These are phyloP conservation scores for Paralichthys olivaceus DNA, from an alignment of 2,113 vertebrate genomes.

Conservation along the genomic window DNA sequence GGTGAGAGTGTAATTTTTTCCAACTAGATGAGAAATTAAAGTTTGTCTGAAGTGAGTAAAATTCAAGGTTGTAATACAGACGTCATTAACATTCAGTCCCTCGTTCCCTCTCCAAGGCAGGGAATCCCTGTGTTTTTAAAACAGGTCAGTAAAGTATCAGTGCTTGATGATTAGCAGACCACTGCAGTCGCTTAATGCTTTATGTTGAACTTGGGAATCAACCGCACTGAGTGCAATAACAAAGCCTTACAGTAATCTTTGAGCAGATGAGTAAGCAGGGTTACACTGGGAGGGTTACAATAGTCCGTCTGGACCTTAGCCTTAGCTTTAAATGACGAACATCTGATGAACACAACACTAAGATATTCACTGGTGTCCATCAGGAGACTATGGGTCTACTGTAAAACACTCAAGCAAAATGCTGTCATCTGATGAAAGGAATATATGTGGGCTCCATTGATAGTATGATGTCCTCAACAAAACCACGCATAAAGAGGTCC, in stretches of 20 bases:
- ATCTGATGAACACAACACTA: constrained; percentile 25
- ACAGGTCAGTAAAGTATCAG: constrained; percentile 20
- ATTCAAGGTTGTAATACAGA: constrained; percentile 38
- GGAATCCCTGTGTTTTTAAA: constrained; percentile 38
- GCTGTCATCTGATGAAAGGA: constrained; percentile 10
- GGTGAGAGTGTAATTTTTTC: constrained; percentile 43
- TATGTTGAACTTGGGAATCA: constrained; percentile 46
- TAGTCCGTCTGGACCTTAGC: constrained; percentile 20
- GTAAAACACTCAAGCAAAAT: constrained; percentile 15
- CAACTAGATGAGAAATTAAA: constrained; percentile 37
- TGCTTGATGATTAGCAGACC: constrained; percentile 53
- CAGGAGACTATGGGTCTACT: constrained; percentile 5
- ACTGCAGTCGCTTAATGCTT: constrained; percentile 28
- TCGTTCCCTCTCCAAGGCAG: constrained; percentile 25
- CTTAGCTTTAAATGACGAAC: constrained; percentile 19
- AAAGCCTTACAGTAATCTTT: constrained; percentile 38
- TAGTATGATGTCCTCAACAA: background rate
- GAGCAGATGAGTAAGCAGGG: constrained; percentile 34
- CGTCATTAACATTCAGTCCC: constrained; percentile 12
- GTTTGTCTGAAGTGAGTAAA: constrained; percentile 35
- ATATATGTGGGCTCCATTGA: constrained; percentile 7
- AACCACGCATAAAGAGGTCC: background rate
- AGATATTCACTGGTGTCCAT: constrained; percentile 12
- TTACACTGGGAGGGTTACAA: constrained; percentile 20
- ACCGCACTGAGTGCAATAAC: constrained; percentile 37